Evolutionary conservation across 2,113 vertebrate genomes (phyloP), one percentile per base, ranked within the genome.

Genomic region (Rhipidura dahli): DNA sequence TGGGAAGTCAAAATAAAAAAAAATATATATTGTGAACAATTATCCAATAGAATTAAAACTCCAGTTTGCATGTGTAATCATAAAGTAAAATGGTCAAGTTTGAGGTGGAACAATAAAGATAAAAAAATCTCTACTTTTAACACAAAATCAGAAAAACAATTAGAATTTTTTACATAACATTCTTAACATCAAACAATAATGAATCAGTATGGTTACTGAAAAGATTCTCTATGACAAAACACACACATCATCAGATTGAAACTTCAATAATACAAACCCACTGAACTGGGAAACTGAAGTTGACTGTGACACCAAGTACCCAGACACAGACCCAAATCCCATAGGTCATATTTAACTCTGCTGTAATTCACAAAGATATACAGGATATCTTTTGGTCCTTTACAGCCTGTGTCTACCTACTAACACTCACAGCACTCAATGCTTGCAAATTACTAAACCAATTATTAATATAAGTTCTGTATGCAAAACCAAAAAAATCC

Each of bases 201-300:
- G 16, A 85, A 69, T 65, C 53, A 15, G 33, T 71, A 82, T 5
- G 15, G 53, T 75, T 68, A 79, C 56, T 39, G 51, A 81, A 81
- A 77, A 90, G 30, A 94, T 79, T 59, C 57, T 44, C 42, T 39
- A 73, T 77, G 54, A 96, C 40, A 89, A 93, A 97, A 89, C 31
- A 90, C 22, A 88, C 22, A 59, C 40, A 60, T 47, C 51, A 83
- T 83, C 64, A 90, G 64, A 92, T 10, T 89, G 65, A 95, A 92
- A 94, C 65, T 49, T 93, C 83, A 90, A 49, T 88, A 89, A 93
- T 45, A 92, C 59, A 91, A 90, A 84, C 20, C 27, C 57, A 78
- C 31, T 82, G 88, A 96, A 71, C 69, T 94, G 72, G 81, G 79
- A 90, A 94, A 89, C 69, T 87, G 88, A 81, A 90, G 83, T 82